phyloP scores from a whole-genome alignment of 2,888 invertebrate genomes.

The Phragmatobia fuliginosa region DNA sequence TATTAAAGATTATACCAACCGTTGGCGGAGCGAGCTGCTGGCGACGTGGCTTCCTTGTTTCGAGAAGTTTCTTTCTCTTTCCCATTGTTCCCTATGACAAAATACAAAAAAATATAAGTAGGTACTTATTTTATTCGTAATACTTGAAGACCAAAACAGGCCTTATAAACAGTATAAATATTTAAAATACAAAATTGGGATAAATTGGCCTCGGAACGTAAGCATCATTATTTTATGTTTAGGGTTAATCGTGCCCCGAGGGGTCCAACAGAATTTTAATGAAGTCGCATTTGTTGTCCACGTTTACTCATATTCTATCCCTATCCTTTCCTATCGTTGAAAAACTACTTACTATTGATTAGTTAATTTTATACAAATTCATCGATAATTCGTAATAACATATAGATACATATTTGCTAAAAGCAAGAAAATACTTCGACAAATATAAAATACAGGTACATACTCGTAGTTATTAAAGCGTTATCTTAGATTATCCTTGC shows the following conservation, averaged over 20 bases:
- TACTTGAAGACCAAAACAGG: neutral
- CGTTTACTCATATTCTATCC: neutral
- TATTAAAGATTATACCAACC: conserved; percentile 75
- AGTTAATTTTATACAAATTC: neutral
- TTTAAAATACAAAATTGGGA: neutral
- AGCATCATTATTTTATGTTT: conserved; percentile 11
- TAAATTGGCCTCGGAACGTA: conserved; percentile 12
- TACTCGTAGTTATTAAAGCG: no score
- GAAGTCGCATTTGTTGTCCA: conserved; percentile 7
- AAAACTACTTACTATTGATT: neutral
- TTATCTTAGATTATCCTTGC: no score
- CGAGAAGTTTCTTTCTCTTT: conserved; percentile 89
- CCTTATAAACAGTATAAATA: neutral
- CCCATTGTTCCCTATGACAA: conserved; percentile 89
- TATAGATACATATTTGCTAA: neutral
- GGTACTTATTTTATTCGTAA: neutral
- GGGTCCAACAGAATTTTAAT: conserved; percentile 20
- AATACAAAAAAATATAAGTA: conserved; percentile 47
- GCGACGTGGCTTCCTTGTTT: conserved; percentile 90
- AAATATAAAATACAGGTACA: no score
- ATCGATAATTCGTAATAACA: neutral
- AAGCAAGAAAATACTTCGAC: neutral
- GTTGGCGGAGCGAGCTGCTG: conserved; percentile 89
- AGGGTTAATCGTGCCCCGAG: conserved; percentile 11
- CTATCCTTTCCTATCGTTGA: conserved; percentile 10